These are phyloP conservation scores for Pyrgilauda ruficollis DNA, from an alignment of 2,113 vertebrate species.

Conservation along the genomic window DNA sequence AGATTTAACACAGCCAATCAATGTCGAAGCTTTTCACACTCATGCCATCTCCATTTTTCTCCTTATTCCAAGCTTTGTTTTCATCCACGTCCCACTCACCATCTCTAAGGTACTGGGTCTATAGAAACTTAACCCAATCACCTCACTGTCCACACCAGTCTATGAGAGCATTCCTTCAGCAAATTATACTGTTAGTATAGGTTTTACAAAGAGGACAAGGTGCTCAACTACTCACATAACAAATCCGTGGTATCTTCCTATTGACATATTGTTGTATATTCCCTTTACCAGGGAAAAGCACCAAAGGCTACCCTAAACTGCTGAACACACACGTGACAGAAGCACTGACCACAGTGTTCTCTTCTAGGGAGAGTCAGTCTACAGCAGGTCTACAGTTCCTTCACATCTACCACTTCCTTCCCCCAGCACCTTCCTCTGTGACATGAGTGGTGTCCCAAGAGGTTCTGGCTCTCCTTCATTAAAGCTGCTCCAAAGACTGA, in stretches of 20 bases:
- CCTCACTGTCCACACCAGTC: neutral
- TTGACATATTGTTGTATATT: neutral
- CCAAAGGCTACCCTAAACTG: neutral
- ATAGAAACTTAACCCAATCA: neutral
- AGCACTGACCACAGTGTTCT: neutral
- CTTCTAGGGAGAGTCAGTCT: neutral
- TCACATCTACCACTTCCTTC: neutral
- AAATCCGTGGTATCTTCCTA: neutral
- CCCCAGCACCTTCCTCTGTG: neutral
- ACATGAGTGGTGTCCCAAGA: neutral
- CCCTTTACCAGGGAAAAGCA: neutral
- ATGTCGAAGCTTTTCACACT: neutral
- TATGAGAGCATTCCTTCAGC: neutral
- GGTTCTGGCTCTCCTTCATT: neutral
- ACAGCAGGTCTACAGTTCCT: neutral
- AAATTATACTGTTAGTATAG: neutral
- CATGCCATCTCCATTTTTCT: neutral
- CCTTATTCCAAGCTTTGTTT: neutral
- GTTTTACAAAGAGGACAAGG: neutral
- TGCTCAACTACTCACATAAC: neutral
- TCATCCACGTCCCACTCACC: neutral
- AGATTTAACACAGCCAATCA: neutral
- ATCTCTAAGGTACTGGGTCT: neutral
- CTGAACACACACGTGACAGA: neutral
- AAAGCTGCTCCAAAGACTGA: neutral